Evolutionary conservation across 1,140 invertebrate genomes (phyloP).

Genomic region (Saccostrea cuccullata): DNA sequence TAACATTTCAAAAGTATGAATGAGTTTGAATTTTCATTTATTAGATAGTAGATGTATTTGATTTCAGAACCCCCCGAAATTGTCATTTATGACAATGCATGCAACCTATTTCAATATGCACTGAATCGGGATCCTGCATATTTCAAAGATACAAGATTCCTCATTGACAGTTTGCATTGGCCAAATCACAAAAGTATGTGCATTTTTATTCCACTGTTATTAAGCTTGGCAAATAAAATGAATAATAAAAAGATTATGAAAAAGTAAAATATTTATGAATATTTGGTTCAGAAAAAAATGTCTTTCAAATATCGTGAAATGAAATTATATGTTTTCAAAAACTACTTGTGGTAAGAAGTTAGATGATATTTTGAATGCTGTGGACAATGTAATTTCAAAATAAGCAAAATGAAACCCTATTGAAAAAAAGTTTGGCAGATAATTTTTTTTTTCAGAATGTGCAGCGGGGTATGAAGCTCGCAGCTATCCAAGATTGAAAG

Average conservation of each 20-base stretch:
- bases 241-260: too few species aligned
- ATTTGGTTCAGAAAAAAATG: too few species aligned
- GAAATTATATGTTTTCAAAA: too few species aligned
- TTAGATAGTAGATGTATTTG: slow-evolving; percentile 16
- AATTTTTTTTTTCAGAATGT: slow-evolving; percentile 45
- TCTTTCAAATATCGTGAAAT: too few species aligned
- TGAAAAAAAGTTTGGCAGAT: neutral
- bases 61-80: slow-evolving; percentile 46
- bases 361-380: too few species aligned
- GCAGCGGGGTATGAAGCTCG: slow-evolving; percentile 29
- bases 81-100: slow-evolving; percentile 59
- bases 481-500: slow-evolving; percentile 17
- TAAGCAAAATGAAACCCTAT: neutral
- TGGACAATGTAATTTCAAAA: neutral
- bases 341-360: too few species aligned
- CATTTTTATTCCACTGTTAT: slow-evolving; percentile 9
- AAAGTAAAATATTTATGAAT: too few species aligned
- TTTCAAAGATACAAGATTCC: slow-evolving; percentile 50
- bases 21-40: slow-evolving; percentile 3
- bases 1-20: neutral
- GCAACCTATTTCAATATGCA: slow-evolving; percentile 49
- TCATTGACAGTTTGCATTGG: slow-evolving; percentile 50
- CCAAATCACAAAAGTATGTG: slow-evolving; percentile 54
- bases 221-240: neutral
- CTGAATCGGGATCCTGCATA: slow-evolving; percentile 53